phyloP scores from a whole-genome alignment of 2,113 vertebrate genomes.

The Anarhynchus alexandrinus region DNA sequence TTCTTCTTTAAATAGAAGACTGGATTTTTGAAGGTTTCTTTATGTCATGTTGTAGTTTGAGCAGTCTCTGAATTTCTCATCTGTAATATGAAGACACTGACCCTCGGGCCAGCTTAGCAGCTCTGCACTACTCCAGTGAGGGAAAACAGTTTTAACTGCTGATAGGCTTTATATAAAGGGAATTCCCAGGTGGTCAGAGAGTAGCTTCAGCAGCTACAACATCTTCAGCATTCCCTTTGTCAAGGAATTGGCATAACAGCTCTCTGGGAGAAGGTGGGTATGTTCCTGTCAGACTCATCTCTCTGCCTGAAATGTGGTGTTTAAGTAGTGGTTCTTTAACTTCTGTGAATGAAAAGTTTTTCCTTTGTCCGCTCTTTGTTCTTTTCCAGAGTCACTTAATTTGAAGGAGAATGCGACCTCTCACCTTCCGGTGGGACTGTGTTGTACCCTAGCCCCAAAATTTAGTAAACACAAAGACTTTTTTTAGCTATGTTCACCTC shows the following conservation, averaged over 20 bases:
- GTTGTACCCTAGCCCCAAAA: background rate
- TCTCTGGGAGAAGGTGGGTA: background rate
- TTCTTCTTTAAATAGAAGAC: conserved; percentile 15
- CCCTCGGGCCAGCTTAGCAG: background rate
- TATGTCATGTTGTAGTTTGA: background rate
- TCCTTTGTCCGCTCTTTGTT: background rate
- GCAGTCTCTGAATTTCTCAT: background rate
- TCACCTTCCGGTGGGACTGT: background rate
- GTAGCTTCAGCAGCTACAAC: background rate
- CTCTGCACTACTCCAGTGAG: background rate
- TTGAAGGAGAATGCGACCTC: background rate
- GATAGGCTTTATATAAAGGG: background rate
- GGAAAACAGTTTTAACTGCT: background rate
- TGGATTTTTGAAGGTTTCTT: conserved; percentile 15
- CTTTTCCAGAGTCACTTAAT: background rate
- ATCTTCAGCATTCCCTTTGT: background rate
- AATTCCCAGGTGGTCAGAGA: background rate
- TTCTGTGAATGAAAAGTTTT: background rate
- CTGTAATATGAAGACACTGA: background rate
- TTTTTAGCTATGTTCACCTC: background rate
- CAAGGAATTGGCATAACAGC: background rate
- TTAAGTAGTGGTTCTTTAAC: background rate
- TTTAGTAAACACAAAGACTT: background rate
- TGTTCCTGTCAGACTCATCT: background rate
- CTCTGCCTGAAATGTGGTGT: background rate